Percentiles rank a stretch among this genome's conserved stretches.
These are phyloP conservation scores for Lemur catta DNA, from an alignment of 2,797 vertebrate species.

Conservation along the genomic window DNA sequence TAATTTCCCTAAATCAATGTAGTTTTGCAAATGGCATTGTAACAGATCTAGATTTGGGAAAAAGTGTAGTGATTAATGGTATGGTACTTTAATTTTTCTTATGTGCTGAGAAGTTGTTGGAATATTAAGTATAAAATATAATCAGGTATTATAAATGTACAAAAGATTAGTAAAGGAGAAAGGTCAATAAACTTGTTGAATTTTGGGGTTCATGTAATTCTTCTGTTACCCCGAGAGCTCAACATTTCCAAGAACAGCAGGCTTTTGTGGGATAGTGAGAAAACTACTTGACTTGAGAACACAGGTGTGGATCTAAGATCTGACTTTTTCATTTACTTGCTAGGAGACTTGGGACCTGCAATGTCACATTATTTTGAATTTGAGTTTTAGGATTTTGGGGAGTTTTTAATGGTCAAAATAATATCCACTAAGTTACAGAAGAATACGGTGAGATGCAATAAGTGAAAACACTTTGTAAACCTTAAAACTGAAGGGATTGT, in stretches of 20 bases:
- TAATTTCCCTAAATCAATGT: neutral
- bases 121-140: neutral
- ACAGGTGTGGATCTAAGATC: no score
- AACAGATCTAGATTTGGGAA: neutral
- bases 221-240: neutral
- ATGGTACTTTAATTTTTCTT: neutral
- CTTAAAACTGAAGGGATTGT: neutral
- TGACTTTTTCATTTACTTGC: neutral
- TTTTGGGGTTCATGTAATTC: no score
- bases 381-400: neutral
- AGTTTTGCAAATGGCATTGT: neutral
- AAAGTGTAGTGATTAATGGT: neutral
- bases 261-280: accelerated
- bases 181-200: neutral
- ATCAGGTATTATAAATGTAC: neutral
- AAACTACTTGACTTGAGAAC: accelerated
- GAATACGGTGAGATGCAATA: neutral
- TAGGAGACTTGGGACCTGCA: neutral
- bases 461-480: neutral
- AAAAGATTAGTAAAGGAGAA: neutral
- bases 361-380: neutral
- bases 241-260: no score
- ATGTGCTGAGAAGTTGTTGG: neutral
- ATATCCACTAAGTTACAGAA: neutral
- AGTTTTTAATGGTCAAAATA: neutral